phyloP scores from a whole-genome alignment of 1,140 invertebrate species.

The Drosophila mojavensis region DNA sequence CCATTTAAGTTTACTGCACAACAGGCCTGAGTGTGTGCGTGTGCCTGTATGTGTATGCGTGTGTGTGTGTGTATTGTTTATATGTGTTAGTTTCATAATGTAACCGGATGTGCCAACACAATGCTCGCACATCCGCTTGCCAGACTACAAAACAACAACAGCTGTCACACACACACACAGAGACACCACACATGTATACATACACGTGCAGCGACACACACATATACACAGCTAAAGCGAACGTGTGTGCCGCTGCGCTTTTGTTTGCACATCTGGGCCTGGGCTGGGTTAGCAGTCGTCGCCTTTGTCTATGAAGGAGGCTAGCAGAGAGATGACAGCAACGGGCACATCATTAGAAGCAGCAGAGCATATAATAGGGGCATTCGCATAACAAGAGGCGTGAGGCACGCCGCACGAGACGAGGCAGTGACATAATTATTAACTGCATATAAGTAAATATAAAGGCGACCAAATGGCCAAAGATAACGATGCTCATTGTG shows the following conservation, averaged over 20 bases:
- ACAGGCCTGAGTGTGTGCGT: constrained; percentile 24
- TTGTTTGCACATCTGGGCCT: constrained; percentile 62
- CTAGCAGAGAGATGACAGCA: constrained; percentile 57
- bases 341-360: constrained; percentile 79
- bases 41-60: constrained; percentile 13
- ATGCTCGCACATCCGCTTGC: constrained; percentile 79
- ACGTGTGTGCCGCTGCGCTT: constrained; percentile 63
- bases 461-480: constrained; percentile 69
- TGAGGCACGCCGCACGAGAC: constrained; percentile 51
- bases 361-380: constrained; percentile 80
- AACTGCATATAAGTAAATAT: constrained; percentile 80
- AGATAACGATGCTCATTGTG: constrained; percentile 75
- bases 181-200: constrained; percentile 21
- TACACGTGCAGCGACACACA: constrained; percentile 24
- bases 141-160: constrained; percentile 74
- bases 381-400: constrained; percentile 77
- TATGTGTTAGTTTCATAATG: constrained; percentile 77
- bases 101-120: constrained; percentile 83
- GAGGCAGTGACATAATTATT: constrained; percentile 77
- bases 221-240: constrained; percentile 4
- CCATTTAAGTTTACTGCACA: constrained; percentile 71
- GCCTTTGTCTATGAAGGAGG: constrained; percentile 38
- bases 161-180: constrained; percentile 68
- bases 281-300: constrained; percentile 23
- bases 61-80: constrained; percentile 19